Conservation (phyloP, 2,888 invertebrate species). For the Lochmaea capreae region DNA sequence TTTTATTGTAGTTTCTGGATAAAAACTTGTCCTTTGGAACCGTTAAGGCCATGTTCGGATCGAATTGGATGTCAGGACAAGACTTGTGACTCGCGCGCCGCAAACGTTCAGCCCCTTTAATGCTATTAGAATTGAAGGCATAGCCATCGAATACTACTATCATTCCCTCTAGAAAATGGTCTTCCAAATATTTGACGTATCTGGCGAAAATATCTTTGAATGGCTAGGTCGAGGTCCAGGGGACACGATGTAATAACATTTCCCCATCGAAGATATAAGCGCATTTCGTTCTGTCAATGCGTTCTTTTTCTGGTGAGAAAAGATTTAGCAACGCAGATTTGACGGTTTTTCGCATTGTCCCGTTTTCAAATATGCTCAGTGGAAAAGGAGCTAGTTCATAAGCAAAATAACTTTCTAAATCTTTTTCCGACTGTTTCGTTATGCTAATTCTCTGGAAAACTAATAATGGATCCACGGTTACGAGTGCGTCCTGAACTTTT, state of each 20-base stretch:
- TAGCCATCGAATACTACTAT: constrained; percentile 14
- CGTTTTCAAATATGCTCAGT: constrained; percentile 5
- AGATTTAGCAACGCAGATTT: constrained; percentile 10
- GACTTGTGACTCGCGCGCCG: constrained; percentile 15
- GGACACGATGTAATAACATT: constrained; percentile 12
- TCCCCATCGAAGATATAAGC: constrained; percentile 9
- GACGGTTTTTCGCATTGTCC: background rate
- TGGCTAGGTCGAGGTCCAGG: background rate
- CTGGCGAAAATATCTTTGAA: constrained; percentile 1
- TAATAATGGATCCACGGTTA: constrained; percentile 15
- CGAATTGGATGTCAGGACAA: constrained; percentile 11
- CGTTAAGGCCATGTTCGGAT: background rate
- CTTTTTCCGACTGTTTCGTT: constrained; percentile 4
- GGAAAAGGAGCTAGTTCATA: constrained; percentile 22
- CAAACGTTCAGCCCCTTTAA: constrained; percentile 11
- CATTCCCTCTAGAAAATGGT: background rate
- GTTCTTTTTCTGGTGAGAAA: constrained; percentile 6
- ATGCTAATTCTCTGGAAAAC: constrained; percentile 15
- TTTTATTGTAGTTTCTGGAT: constrained; percentile 17
- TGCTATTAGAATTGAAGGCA: background rate
- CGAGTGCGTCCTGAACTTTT: constrained; percentile 8
- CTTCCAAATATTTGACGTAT: constrained; percentile 18
- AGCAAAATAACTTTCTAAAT: constrained; percentile 8
- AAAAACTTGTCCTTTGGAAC: constrained; percentile 23
- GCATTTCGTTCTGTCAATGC: constrained; percentile 3